phyloP scores from a whole-genome alignment of 2,797 vertebrate genomes.

The Pachyuromys duprasi region DNA sequence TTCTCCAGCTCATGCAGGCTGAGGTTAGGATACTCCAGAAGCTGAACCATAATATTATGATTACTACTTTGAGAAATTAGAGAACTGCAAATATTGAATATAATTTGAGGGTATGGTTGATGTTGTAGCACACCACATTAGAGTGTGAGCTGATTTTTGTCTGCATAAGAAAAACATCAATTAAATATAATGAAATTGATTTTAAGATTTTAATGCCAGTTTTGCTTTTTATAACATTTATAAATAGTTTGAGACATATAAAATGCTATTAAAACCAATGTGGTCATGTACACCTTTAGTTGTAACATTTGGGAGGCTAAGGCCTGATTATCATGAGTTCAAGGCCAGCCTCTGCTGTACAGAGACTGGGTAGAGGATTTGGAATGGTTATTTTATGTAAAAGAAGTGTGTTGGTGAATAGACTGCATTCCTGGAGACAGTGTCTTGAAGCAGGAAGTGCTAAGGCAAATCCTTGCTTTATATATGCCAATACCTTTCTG shows the following conservation, averaged over 20 bases:
- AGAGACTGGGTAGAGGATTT: background rate
- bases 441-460: background rate
- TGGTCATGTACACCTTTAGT: background rate
- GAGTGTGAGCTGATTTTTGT: background rate
- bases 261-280: background rate
- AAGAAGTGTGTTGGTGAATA: background rate
- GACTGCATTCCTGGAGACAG: background rate
- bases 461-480: background rate
- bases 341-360: background rate
- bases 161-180: background rate
- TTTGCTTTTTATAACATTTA: no score
- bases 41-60: background rate
- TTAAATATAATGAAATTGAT: background rate
- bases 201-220: background rate
- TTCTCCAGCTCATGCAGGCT: background rate
- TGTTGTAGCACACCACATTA: background rate
- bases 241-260: background rate
- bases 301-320: background rate
- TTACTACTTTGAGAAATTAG: constrained; percentile 41
- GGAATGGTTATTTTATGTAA: background rate
- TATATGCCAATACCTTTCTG: background rate
- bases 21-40: constrained; percentile 12
- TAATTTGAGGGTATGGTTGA: background rate
- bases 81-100: background rate
- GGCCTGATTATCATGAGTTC: background rate